phyloP scores from a whole-genome alignment of 2,797 vertebrate genomes.

The Hyperoplus immaculatus region DNA sequence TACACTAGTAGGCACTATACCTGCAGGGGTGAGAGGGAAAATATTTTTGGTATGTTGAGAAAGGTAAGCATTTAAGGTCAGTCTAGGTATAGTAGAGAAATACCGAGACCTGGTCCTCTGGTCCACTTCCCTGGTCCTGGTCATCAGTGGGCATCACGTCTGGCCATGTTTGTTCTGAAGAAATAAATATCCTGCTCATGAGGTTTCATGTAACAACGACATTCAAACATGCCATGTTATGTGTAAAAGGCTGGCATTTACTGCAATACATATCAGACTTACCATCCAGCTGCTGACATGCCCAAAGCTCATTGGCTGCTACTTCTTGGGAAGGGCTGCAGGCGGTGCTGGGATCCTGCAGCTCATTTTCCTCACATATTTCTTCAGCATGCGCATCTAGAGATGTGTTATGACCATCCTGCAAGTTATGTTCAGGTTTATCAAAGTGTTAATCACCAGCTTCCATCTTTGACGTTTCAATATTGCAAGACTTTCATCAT shows the following conservation, averaged over 20 bases:
- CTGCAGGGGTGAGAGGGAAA: neutral
- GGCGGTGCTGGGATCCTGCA: conserved; percentile 20
- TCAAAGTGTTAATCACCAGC: neutral
- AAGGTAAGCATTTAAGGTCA: neutral
- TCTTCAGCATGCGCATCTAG: conserved; percentile 51
- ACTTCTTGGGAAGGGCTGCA: conserved; percentile 37
- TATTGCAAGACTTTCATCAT: neutral
- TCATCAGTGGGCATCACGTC: conserved; percentile 45
- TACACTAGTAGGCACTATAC: neutral
- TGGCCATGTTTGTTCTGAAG: conserved; percentile 57
- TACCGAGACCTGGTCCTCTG: conserved; percentile 51
- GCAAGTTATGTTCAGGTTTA: conserved; percentile 20
- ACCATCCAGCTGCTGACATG: conserved; percentile 53
- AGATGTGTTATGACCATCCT: conserved; percentile 38
- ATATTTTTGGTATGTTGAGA: neutral
- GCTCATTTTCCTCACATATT: conserved; percentile 38
- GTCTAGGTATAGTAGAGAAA: conserved; percentile 2
- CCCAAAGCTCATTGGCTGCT: conserved; percentile 22
- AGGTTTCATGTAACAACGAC: neutral
- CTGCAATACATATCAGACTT: conserved; percentile 8
- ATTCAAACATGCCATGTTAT: neutral
- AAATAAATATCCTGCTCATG: conserved; percentile 14
- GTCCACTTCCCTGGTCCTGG: conserved; percentile 32
- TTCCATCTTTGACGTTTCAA: neutral
- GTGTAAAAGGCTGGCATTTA: neutral